Conservation (phyloP, 2,888 invertebrate genomes). For the Leptura quadrifasciata region DNA sequence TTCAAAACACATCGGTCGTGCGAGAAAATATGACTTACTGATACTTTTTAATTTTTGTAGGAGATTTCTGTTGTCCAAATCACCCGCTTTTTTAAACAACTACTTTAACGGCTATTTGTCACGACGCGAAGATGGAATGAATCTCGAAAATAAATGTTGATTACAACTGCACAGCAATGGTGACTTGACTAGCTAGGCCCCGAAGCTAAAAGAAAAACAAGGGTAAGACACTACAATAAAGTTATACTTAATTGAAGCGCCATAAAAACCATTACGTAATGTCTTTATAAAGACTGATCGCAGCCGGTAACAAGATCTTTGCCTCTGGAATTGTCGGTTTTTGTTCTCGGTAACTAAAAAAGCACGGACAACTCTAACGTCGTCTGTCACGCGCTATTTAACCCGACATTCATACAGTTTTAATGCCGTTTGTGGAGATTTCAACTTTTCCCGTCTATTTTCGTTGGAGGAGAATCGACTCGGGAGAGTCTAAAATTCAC, state of each 20-base stretch:
- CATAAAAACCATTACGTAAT: not conserved
- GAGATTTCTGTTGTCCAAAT: no score
- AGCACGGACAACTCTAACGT: not conserved
- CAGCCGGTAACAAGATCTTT: not conserved
- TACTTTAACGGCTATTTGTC: not conserved
- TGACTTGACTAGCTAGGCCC: no score
- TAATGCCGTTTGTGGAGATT: slow-evolving; percentile 7
- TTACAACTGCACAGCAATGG: no score
- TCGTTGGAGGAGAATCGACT: not conserved
- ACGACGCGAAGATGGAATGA: no score
- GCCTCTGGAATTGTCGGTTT: not conserved
- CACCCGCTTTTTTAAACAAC: not conserved
- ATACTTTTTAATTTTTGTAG: no score
- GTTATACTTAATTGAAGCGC: not conserved
- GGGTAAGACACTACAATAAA: not conserved
- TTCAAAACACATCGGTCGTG: no score
- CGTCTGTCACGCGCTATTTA: slow-evolving; percentile 7
- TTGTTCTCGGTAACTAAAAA: not conserved
- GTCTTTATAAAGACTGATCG: slow-evolving; percentile 3
- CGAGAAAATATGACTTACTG: no score
- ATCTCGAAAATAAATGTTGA: not conserved
- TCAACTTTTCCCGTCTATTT: slow-evolving; percentile 7
- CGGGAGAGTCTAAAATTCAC: slow-evolving; percentile 6
- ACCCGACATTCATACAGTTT: not conserved
- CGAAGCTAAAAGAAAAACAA: no score